Percentiles rank a stretch among this genome's conserved stretches.
These are phyloP conservation scores for Phoenoteleia sp. DNA, from an alignment of 2,888 invertebrate genomes.

Conservation along the genomic window DNA sequence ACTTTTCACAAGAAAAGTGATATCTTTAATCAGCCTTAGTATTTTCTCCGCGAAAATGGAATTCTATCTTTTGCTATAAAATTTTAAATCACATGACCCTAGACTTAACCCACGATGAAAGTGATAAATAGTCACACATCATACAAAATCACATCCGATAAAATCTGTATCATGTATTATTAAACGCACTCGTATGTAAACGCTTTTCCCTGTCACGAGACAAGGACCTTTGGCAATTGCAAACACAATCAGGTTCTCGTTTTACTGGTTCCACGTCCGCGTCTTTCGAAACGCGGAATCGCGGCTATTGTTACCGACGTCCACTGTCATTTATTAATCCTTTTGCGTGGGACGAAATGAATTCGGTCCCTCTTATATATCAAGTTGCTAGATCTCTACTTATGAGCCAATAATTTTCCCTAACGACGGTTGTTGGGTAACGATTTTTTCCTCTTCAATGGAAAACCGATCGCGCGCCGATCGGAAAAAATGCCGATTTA, in stretches of 20 bases:
- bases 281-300: constrained; percentile 60
- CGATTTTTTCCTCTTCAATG: constrained; percentile 39
- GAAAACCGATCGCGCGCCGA: not conserved
- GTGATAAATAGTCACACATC: constrained; percentile 31
- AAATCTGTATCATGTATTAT: constrained; percentile 53
- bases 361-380: constrained; percentile 59
- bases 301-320: constrained; percentile 57
- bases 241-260: constrained; percentile 42
- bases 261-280: constrained; percentile 55
- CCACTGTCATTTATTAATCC: constrained; percentile 51
- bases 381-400: constrained; percentile 54
- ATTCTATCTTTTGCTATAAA: not conserved
- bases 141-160: constrained; percentile 21
- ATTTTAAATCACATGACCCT: constrained; percentile 24
- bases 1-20: too few species aligned
- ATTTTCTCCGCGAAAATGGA: too few species aligned
- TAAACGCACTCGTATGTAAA: constrained; percentile 38
- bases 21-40: too few species aligned
- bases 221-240: constrained; percentile 45
- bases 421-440: constrained; percentile 53
- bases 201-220: constrained; percentile 17
- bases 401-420: constrained; percentile 50
- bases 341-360: constrained; percentile 68
- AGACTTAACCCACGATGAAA: constrained; percentile 34
- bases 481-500: constrained; percentile 14